These are phyloP conservation scores for Pangasius krempfi DNA, from an alignment of 2,797 vertebrate genomes.

Conservation along the genomic window DNA sequence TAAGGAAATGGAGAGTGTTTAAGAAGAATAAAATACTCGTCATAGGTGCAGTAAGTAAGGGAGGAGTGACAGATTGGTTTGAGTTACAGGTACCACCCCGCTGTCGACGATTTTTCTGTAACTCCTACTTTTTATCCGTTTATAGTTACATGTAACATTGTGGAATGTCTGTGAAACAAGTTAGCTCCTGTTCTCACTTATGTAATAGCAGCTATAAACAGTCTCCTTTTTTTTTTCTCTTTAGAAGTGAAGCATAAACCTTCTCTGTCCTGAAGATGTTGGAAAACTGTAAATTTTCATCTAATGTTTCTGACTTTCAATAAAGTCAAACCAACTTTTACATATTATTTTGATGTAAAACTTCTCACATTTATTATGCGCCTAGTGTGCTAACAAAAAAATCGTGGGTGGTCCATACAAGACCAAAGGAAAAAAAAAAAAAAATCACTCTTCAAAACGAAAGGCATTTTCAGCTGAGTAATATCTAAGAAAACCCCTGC, in stretches of 20 bases:
- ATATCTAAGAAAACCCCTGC: not conserved
- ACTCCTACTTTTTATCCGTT: not conserved
- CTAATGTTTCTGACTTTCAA: not conserved
- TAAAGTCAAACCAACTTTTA: not conserved
- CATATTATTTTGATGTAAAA: not conserved
- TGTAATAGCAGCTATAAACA: not conserved
- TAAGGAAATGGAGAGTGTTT: not conserved
- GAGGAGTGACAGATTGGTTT: not conserved
- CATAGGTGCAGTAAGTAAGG: not conserved
- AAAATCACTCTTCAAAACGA: not conserved
- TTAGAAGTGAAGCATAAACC: not conserved
- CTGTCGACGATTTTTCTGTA: not conserved
- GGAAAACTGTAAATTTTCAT: too few species aligned
- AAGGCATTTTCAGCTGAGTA: not conserved
- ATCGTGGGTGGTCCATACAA: too few species aligned
- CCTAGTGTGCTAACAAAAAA: not conserved
- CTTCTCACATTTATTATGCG: not conserved
- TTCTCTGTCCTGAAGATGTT: not conserved
- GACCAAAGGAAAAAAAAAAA: not conserved
- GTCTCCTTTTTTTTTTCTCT: not conserved
- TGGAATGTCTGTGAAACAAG: not conserved
- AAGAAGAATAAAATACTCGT: not conserved
- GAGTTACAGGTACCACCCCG: not conserved
- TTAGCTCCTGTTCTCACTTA: not conserved
- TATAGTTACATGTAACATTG: not conserved